Evolutionary conservation across 2,888 invertebrate genomes (phyloP), one percentile per base, ranked within the genome.

Genomic region (Brenthis hecate): DNA sequence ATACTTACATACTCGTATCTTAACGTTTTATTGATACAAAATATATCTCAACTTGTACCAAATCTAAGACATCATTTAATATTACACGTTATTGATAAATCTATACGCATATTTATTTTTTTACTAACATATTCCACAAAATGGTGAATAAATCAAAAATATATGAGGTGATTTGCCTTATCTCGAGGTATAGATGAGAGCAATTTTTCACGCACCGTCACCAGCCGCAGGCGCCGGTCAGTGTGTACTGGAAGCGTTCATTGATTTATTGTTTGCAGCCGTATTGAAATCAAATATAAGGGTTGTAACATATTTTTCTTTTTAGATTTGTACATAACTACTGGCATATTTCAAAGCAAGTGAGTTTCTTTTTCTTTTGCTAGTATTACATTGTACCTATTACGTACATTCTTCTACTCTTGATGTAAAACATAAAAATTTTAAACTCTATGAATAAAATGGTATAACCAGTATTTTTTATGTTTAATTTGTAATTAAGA

Each of bases 121-220:
- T 2, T 43, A 43, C 36, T 11, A 43, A 43, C 11, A 43, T 43
- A 60, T 6, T n/a, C 28, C 16, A 13, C 50, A 2, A 11, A n/a
- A 50, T n/a, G n/a, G 16, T 50, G 16, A 53, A 43, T 14, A 36
- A 53, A 62, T 13, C 51, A 19, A 51, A 60, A 62, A 53, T 54
- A 53, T 62, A 62, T 36, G 62, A 43, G 19, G 36, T 53, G 53
- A 50, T 57, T 50, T 36, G 28, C 51, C 63, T 50, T 83, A 86
- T 78, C 81, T 62, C 65, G 75, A 71, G 80, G 85, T 86, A 90
- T 87, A 85, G 84, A 89, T 90, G 83, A 81, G 74, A 64, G 76
- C 74, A 80, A 85, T 90, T 88, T 87, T 86, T 89, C 89, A 87
- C 77, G 71, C 74, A 73, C 72, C 74, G 69, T 75, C 78, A 74